phyloP scores from a whole-genome alignment of 2,888 invertebrate species.

The Polydrusus tereticollis region DNA sequence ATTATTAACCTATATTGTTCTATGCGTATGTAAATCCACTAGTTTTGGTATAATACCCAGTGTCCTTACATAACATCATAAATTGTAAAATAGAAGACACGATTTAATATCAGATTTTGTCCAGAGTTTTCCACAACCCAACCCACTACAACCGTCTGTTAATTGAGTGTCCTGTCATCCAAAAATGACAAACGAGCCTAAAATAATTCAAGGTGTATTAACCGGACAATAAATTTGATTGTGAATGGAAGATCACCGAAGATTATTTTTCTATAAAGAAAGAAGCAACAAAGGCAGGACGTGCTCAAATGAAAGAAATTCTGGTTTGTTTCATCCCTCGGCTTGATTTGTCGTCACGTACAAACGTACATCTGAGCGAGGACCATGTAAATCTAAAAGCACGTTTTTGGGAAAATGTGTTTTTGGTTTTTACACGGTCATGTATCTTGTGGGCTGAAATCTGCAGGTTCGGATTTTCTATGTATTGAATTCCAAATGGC shows the following conservation, averaged over 20 bases:
- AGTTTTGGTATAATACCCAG: too few relatives aligned
- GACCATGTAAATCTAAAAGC: conserved; percentile 18
- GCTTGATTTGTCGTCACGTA: conserved; percentile 42
- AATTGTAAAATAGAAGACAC: too few relatives aligned
- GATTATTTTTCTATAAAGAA: conserved; percentile 44
- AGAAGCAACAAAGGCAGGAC: conserved; percentile 40
- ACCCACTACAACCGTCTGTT: not conserved
- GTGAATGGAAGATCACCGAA: conserved; percentile 34
- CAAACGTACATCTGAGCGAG: not conserved
- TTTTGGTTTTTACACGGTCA: conserved; percentile 18
- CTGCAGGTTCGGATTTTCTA: too few relatives aligned
- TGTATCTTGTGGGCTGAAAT: too few relatives aligned
- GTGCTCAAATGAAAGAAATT: conserved; percentile 44
- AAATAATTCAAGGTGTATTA: conserved; percentile 49
- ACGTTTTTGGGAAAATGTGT: conserved; percentile 14
- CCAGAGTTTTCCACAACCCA: not conserved
- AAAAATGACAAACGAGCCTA: conserved; percentile 47
- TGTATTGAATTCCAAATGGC: too few relatives aligned
- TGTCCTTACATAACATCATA: too few relatives aligned
- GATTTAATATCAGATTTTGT: too few relatives aligned
- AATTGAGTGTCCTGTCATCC: conserved; percentile 24
- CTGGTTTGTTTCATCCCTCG: conserved; percentile 43
- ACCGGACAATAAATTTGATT: conserved; percentile 45
- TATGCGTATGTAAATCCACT: too few relatives aligned
- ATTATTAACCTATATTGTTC: too few relatives aligned